phyloP scores from a whole-genome alignment of 2,113 vertebrate genomes.

The Apus apus region DNA sequence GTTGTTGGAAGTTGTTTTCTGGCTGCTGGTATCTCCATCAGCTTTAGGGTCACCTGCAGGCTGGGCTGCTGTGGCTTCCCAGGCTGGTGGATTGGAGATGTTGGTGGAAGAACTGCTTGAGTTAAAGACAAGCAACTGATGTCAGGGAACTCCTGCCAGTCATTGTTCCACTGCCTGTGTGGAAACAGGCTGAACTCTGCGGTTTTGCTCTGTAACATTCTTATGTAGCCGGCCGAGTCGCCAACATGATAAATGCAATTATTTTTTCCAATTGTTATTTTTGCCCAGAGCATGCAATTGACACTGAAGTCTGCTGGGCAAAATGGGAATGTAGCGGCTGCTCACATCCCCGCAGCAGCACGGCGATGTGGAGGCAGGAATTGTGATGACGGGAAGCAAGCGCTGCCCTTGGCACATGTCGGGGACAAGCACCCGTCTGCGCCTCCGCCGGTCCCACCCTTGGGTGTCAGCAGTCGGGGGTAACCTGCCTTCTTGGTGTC shows the following conservation, averaged over 20 bases:
- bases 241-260: constrained; percentile 68
- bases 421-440: neutral
- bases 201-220: constrained; percentile 64
- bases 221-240: constrained; percentile 50
- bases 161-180: constrained; percentile 66
- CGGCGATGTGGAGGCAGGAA: neutral
- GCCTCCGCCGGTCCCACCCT: neutral
- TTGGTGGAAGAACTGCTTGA: neutral
- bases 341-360: neutral
- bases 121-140: constrained; percentile 27
- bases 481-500: neutral
- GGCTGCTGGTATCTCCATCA: neutral
- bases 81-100: neutral
- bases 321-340: neutral
- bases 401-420: fast-evolving
- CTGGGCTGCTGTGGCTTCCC: neutral
- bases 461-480: fast-evolving
- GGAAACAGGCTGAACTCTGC: constrained; percentile 62
- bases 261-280: constrained; percentile 68
- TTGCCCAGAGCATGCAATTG: constrained; percentile 65
- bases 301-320: constrained; percentile 51
- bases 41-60: neutral
- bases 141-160: constrained; percentile 62
- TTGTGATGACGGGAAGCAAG: neutral
- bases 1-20: neutral